These are phyloP conservation scores for Meles meles DNA, from an alignment of 2,113 vertebrate genomes.

Conservation along the genomic window DNA sequence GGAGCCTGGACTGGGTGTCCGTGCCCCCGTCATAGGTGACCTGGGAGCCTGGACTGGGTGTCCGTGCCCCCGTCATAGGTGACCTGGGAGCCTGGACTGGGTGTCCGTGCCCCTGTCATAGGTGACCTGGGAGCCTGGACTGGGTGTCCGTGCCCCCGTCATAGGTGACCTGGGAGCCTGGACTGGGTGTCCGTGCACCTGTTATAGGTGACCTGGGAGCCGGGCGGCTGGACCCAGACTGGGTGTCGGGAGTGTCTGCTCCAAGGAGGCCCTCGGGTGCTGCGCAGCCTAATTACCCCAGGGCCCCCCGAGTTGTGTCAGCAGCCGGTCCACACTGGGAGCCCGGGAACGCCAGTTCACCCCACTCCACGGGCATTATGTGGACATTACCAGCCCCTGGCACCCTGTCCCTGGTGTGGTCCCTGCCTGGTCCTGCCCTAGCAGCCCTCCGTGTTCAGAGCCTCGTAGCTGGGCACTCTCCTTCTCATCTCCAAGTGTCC, in stretches of 20 bases:
- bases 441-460: not conserved
- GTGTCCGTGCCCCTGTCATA: fast-evolving
- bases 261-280: not conserved
- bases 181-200: not conserved
- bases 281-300: not conserved
- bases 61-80: not conserved
- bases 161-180: not conserved
- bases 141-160: too few species aligned
- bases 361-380: not conserved
- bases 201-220: not conserved
- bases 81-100: too few species aligned
- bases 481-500: not conserved
- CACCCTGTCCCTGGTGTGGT: fast-evolving
- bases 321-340: too few species aligned
- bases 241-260: not conserved
- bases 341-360: not conserved
- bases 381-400: not conserved
- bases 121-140: too few species aligned
- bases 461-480: too few species aligned
- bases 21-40: not conserved
- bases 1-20: not conserved
- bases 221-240: not conserved
- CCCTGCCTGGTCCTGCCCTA: not conserved
- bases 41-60: not conserved
- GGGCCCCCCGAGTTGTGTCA: not conserved